Base-by-base conservation (phyloP, 2,888 invertebrate species). In the Agrilus mali region DNA sequence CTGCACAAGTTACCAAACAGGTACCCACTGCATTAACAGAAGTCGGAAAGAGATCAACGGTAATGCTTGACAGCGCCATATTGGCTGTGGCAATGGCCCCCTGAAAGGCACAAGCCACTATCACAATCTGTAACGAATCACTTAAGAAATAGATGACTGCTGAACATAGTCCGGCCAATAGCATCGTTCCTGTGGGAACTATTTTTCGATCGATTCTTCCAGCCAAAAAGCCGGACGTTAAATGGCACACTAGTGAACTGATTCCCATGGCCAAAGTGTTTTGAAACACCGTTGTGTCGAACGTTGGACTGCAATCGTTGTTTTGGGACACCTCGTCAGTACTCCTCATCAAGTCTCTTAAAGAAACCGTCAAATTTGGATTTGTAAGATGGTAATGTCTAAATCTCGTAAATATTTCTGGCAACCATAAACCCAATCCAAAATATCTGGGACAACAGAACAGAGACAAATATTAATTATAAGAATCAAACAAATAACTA, bases 371-470 rank as follows among this genome's bases (percentile, higher is more conserved):
- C 4, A 63, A 65, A 47, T 73, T 72, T 53, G 76, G 60, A 57
- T 69, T 52, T 49, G 67, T 39, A 56, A 63, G 52, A 50, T 69
- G 55, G 52, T 61, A 58, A 48, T 63, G 54, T 55, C 71, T 59
- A 57, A 72, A 68, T 44, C 83, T 73, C 36, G 75, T 75, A 45
- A 86, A 79, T 7, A 86, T 66, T 58, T 85, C 84, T 3, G 86
- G 86, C 38, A 86, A 73, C 86, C 86, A 86, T 52, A 86, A 66
- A 45, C 79, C 80, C 1, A 82, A 63, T 2, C 81, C 82, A 45
- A 79, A 81, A 22, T 78, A 78, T 12, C 81, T 81, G n/a, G n/a
- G n/a, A 63, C 12, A n/a, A 33, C 8, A 27, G 10, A 20, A 20
- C 8, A 27, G 6, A 22, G 2, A 22, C 22, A 31, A 38, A 17